These are phyloP conservation scores for Myotis findleyi DNA, from an alignment of 2,797 vertebrate genomes.

Conservation along the genomic window DNA sequence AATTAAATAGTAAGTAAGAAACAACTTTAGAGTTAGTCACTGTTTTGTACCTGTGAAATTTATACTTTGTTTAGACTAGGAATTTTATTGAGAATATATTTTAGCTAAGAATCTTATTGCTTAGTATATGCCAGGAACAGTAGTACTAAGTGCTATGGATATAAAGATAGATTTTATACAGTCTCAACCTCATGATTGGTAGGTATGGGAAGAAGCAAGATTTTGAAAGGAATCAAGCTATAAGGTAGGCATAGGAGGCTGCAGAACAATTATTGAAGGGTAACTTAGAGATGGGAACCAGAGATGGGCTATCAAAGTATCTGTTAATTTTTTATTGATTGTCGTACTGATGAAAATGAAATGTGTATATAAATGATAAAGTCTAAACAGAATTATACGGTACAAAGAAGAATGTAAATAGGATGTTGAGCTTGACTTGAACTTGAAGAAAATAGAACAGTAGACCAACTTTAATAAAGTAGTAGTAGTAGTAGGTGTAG, in stretches of 20 bases:
- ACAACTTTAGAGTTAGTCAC: background rate
- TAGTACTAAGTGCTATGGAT: background rate
- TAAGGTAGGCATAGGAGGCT: background rate
- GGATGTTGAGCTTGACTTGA: conserved; percentile 7
- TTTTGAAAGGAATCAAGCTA: background rate
- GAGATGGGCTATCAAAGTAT: background rate
- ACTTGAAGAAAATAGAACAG: conserved; percentile 29
- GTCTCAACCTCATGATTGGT: background rate
- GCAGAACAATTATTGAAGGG: background rate
- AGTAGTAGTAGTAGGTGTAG: background rate
- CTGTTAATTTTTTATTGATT: background rate
- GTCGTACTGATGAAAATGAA: conserved; percentile 11
- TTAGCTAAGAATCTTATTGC: background rate
- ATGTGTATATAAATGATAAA: background rate
- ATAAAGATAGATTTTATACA: background rate
- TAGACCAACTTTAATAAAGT: background rate
- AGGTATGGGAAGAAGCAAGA: background rate
- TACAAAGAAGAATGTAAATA: conserved; percentile 18
- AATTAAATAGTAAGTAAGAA: background rate
- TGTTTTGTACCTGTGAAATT: background rate
- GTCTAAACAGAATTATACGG: background rate
- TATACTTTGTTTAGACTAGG: conserved; percentile 40
- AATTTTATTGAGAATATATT: conserved; percentile 54
- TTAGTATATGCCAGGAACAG: background rate
- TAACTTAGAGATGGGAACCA: background rate